Evolutionary conservation across 2,113 vertebrate species (phyloP).

Genomic region (Callocephalon fimbriatum): DNA sequence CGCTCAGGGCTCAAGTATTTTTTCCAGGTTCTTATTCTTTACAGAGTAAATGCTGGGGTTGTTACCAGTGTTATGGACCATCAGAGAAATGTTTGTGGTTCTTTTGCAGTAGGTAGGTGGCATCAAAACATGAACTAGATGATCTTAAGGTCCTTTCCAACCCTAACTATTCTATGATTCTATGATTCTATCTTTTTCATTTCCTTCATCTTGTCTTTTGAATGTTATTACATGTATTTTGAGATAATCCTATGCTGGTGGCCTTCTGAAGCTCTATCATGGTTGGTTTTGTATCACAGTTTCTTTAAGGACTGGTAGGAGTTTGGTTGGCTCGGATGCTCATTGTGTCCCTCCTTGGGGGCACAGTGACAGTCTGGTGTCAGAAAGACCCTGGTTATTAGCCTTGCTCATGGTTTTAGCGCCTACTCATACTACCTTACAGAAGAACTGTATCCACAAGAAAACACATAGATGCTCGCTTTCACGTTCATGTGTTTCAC

Average conservation of each 20-base stretch:
- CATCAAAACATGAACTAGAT: too few species aligned
- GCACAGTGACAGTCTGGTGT: neutral
- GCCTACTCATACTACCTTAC: neutral
- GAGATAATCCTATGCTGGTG: neutral
- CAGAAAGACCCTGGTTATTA: neutral
- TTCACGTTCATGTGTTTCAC: neutral
- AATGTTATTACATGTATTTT: neutral
- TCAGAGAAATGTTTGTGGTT: neutral
- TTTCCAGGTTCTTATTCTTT: neutral
- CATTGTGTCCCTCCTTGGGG: fast-evolving
- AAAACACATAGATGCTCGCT: neutral
- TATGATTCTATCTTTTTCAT: too few species aligned
- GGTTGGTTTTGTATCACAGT: neutral
- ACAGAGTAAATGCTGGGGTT: neutral
- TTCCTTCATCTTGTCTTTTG: neutral
- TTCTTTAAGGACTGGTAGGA: neutral
- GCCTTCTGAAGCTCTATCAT: neutral
- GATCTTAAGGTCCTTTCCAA: too few species aligned
- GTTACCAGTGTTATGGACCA: neutral
- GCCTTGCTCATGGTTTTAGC: neutral
- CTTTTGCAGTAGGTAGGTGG: neutral
- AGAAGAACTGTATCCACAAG: neutral
- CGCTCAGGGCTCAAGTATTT: neutral
- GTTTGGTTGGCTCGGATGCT: neutral
- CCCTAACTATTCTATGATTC: too few species aligned